Conservation (phyloP, 2,113 vertebrate genomes). For the Morone chrysops region DNA sequence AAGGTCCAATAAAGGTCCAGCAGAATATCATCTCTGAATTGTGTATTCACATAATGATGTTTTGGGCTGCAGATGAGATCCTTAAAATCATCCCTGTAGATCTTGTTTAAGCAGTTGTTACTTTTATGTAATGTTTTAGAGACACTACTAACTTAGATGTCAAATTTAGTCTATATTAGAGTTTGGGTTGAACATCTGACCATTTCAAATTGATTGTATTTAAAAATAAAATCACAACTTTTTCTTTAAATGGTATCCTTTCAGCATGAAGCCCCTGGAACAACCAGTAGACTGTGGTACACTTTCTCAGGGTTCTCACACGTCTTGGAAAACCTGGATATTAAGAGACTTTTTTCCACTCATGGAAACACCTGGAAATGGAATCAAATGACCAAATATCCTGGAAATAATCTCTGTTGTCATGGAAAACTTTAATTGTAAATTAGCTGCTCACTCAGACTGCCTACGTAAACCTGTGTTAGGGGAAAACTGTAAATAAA, state of each 20-base stretch:
- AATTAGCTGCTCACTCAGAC: too few relatives aligned
- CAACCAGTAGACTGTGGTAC: background rate
- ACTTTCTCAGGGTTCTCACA: background rate
- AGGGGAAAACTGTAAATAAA: too few relatives aligned
- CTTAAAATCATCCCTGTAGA: background rate
- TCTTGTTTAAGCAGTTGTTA: background rate
- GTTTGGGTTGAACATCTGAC: too few relatives aligned
- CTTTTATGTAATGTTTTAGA: background rate
- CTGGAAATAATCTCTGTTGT: too few relatives aligned
- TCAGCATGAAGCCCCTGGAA: background rate
- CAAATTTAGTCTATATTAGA: background rate
- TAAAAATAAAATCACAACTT: background rate
- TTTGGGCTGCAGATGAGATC: background rate
- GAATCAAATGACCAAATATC: too few relatives aligned
- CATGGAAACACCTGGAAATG: too few relatives aligned
- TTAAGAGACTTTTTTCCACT: too few relatives aligned
- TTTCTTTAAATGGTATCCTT: background rate
- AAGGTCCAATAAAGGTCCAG: constrained; percentile 9
- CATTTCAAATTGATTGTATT: background rate
- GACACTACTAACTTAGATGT: background rate
- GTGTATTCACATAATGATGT: constrained; percentile 30
- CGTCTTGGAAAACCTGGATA: too few relatives aligned
- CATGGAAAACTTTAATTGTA: too few relatives aligned
- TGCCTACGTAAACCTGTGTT: too few relatives aligned
- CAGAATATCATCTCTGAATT: background rate